Conservation (phyloP, 2,888 invertebrate species). For the Parelbella ahira region DNA sequence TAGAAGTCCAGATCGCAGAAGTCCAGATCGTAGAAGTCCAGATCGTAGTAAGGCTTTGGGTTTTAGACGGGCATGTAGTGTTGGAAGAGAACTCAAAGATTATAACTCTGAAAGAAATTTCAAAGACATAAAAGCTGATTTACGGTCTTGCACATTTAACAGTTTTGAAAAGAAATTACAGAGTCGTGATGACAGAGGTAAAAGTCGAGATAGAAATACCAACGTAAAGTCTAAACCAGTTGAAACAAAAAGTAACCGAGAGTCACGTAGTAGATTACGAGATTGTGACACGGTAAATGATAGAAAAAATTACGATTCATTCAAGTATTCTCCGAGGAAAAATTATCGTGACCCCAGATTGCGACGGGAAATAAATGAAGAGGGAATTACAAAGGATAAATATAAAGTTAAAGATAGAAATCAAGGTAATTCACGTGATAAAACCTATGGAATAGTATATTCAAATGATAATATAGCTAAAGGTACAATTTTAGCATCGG, state of each 20-base stretch:
- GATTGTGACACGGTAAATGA: conserved; percentile 29
- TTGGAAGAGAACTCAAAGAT: conserved; percentile 47
- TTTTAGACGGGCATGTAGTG: conserved; percentile 56
- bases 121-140: conserved; percentile 62
- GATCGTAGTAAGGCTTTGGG: conserved; percentile 24
- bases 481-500: conserved; percentile 57
- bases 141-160: conserved; percentile 44
- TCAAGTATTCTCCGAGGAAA: no score
- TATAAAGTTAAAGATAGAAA: conserved; percentile 32
- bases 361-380: conserved; percentile 36
- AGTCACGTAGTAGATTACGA: conserved; percentile 7
- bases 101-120: conserved; percentile 42
- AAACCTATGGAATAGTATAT: conserved; percentile 58
- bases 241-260: background rate
- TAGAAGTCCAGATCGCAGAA: no score
- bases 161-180: background rate
- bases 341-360: conserved; percentile 60
- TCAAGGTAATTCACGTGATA: conserved; percentile 30
- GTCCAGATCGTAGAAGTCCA: background rate
- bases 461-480: conserved; percentile 67
- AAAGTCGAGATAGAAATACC: background rate
- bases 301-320: conserved; percentile 25
- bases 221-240: no score
- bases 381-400: conserved; percentile 32
- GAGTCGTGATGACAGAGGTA: background rate